phyloP scores from a whole-genome alignment of 35 echinoderm and acorn worm species.

The Lytechinus variegatus region DNA sequence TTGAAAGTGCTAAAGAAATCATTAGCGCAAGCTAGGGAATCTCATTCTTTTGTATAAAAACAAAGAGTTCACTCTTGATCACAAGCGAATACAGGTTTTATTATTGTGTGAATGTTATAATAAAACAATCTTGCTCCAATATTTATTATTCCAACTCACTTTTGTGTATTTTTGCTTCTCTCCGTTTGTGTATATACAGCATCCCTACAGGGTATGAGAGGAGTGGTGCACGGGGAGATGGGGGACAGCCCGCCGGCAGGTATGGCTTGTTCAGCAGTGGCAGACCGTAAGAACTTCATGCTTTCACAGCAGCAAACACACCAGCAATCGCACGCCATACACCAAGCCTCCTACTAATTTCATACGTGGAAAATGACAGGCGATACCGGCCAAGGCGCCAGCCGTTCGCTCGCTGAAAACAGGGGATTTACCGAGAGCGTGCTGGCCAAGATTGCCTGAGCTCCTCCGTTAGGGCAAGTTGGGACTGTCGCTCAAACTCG shows the following conservation, averaged over 20 bases:
- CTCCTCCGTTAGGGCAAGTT: background rate
- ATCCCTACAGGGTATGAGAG: conserved; percentile 13
- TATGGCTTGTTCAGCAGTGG: conserved; percentile 22
- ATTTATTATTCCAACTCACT: conserved; percentile 32
- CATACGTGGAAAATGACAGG: background rate
- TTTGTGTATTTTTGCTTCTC: conserved; percentile 40
- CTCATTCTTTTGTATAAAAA: background rate
- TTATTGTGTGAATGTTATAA: background rate
- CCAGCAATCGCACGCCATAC: conserved; percentile 19
- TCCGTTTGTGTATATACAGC: conserved; percentile 30
- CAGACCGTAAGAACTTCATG: conserved; percentile 30
- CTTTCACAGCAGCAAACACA: background rate
- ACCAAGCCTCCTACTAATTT: conserved; percentile 20
- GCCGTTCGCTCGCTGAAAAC: conserved; percentile 13
- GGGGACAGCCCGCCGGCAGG: conserved; percentile 32
- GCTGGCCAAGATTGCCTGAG: background rate
- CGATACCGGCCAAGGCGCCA: background rate
- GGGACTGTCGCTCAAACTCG: background rate
- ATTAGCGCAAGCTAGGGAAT: background rate
- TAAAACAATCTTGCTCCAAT: conserved; percentile 16
- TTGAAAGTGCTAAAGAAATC: background rate
- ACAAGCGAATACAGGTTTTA: background rate
- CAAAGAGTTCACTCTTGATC: background rate
- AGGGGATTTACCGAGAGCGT: background rate
- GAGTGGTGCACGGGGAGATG: conserved; percentile 31